phyloP scores from a whole-genome alignment of 2,888 invertebrate species.

The Barypeithes pellucidus region DNA sequence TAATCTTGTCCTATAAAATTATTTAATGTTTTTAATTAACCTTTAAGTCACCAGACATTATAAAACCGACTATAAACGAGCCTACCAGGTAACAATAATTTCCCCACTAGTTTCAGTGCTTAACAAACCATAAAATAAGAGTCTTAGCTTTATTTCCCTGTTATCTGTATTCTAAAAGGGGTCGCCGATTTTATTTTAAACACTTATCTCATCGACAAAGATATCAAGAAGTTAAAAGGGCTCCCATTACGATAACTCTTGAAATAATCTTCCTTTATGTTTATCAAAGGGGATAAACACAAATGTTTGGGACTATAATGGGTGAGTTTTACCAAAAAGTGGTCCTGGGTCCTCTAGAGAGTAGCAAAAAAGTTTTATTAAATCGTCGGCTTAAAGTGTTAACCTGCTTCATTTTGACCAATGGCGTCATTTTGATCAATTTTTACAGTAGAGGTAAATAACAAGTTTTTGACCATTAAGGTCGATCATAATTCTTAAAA shows the following conservation, averaged over 20 bases:
- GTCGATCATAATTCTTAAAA: too few relatives aligned
- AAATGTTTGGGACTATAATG: slow-evolving; percentile 21
- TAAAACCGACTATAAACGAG: too few relatives aligned
- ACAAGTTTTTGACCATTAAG: too few relatives aligned
- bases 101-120: not conserved
- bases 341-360: not conserved
- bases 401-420: too few relatives aligned
- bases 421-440: too few relatives aligned
- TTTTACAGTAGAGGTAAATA: too few relatives aligned
- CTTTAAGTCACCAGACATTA: too few relatives aligned
- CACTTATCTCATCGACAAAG: slow-evolving; percentile 38
- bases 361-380: not conserved
- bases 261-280: slow-evolving; percentile 28
- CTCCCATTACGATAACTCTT: slow-evolving; percentile 28
- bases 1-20: too few relatives aligned
- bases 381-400: too few relatives aligned
- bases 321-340: slow-evolving; percentile 9
- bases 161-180: slow-evolving; percentile 17
- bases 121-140: not conserved
- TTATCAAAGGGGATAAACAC: slow-evolving; percentile 28
- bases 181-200: slow-evolving; percentile 29
- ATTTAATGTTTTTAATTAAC: too few relatives aligned
- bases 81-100: not conserved
- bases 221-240: slow-evolving; percentile 39
- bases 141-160: slow-evolving; percentile 2